phyloP scores from a whole-genome alignment of 2,888 invertebrate genomes.

The Argyresthia goedartella region DNA sequence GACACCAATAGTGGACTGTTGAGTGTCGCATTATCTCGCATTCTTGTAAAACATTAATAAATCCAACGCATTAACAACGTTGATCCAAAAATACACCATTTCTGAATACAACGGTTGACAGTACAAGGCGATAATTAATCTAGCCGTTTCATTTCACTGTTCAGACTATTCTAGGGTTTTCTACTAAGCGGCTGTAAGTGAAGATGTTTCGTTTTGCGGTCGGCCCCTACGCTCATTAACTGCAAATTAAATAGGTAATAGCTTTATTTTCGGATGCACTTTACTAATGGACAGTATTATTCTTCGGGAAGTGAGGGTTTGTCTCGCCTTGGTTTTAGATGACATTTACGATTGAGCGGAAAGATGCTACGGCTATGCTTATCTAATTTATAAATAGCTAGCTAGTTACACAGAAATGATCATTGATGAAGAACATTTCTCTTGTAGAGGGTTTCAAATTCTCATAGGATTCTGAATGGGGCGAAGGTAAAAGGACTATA shows the following conservation, averaged over 20 bases:
- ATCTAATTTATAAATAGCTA: no score
- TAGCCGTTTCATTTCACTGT: conserved; percentile 4
- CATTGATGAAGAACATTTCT: no score
- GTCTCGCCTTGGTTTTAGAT: no score
- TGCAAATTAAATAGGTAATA: conserved; percentile 28
- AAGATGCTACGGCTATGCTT: no score
- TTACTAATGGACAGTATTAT: conserved; percentile 5
- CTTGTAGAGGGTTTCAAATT: no score
- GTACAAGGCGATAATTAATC: conserved; percentile 9
- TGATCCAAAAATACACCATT: conserved; percentile 8
- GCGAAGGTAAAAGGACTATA: no score
- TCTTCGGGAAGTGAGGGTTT: not conserved
- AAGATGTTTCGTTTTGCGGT: not conserved
- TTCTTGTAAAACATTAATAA: conserved; percentile 4
- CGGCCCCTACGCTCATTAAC: conserved; percentile 6
- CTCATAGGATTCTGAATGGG: no score
- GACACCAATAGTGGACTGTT: conserved; percentile 1
- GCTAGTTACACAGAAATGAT: no score
- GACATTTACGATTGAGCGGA: no score
- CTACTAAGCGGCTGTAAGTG: not conserved
- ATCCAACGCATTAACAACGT: conserved; percentile 8
- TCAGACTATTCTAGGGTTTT: conserved; percentile 4
- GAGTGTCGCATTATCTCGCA: not conserved
- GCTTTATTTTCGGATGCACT: conserved; percentile 27
- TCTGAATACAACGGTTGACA: conserved; percentile 5